A percentile compares a stretch with the other conserved stretches of the same genome.
Conservation (phyloP, 2,888 invertebrate genomes). For the Kryphioiulus occultus region DNA sequence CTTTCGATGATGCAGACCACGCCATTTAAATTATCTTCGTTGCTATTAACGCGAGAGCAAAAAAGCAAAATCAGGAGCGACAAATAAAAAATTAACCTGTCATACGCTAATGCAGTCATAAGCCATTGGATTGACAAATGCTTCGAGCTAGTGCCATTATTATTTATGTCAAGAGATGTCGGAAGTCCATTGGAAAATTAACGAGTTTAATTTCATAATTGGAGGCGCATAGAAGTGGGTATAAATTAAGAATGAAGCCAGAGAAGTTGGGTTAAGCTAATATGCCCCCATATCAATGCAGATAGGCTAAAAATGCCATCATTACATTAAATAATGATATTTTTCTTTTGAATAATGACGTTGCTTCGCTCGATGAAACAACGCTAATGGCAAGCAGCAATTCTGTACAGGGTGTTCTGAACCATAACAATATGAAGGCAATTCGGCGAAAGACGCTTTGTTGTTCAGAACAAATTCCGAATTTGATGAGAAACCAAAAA, state of each 20-base stretch:
- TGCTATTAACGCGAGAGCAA: not conserved
- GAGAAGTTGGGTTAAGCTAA: constrained; percentile 3
- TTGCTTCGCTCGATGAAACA: not conserved
- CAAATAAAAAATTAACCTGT: constrained; percentile 31
- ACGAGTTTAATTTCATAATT: constrained; percentile 35
- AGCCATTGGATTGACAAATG: constrained; percentile 22
- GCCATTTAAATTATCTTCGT: not conserved
- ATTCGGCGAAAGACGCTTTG: not conserved
- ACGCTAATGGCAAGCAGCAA: not conserved
- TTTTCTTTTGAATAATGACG: constrained; percentile 11
- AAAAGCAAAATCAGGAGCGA: not conserved
- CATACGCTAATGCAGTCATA: constrained; percentile 17
- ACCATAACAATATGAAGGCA: not conserved
- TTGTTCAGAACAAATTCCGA: not conserved
- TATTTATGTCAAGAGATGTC: constrained; percentile 7
- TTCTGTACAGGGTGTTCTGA: not conserved
- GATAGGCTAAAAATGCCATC: constrained; percentile 6
- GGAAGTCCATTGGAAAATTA: constrained; percentile 35
- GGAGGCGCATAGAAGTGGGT: not conserved
- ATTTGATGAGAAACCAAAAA: not conserved
- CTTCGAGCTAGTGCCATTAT: constrained; percentile 18
- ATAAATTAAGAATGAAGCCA: constrained; percentile 25
- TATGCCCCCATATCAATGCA: constrained; percentile 15
- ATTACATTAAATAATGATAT: constrained; percentile 31
- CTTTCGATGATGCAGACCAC: not conserved